Percentiles rank a stretch among this genome's conserved stretches.
phyloP scores from a whole-genome alignment of 2,113 vertebrate genomes.

The Cyprinodon tularosa region DNA sequence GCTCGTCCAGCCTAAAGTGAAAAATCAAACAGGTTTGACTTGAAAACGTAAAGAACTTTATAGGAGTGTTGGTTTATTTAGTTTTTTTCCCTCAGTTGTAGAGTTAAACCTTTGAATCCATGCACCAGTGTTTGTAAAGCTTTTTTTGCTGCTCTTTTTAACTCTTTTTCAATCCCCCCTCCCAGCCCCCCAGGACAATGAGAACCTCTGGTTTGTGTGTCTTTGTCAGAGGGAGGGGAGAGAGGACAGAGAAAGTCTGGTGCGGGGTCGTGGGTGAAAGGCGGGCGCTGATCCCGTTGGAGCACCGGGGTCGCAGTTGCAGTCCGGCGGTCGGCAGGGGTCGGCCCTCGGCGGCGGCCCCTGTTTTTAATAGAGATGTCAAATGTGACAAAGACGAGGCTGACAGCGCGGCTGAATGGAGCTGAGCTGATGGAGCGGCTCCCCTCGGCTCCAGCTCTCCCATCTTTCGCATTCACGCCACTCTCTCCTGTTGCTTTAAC shows the following conservation, averaged over 20 bases:
- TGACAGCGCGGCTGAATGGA: slow-evolving; percentile 80
- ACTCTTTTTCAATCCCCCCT: slow-evolving; percentile 7
- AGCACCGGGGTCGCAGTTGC: slow-evolving; percentile 70
- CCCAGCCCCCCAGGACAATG: slow-evolving; percentile 58
- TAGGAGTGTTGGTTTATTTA: neutral
- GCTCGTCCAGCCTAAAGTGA: neutral
- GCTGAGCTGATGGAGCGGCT: slow-evolving; percentile 59
- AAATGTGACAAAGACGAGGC: slow-evolving; percentile 80
- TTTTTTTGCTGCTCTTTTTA: slow-evolving; percentile 59
- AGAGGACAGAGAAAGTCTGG: slow-evolving; percentile 57
- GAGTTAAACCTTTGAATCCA: slow-evolving; percentile 4
- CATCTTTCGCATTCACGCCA: slow-evolving; percentile 52
- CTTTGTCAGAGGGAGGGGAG: slow-evolving; percentile 32
- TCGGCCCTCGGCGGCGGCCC: slow-evolving; percentile 63
- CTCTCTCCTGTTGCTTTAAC: slow-evolving; percentile 48
- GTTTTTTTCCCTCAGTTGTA: neutral
- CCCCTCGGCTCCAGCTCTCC: slow-evolving; percentile 31
- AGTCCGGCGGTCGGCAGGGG: slow-evolving; percentile 52
- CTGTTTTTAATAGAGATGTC: slow-evolving; percentile 82
- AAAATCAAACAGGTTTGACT: neutral
- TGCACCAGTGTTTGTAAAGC: slow-evolving; percentile 10
- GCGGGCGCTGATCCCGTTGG: slow-evolving; percentile 57
- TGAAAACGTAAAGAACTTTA: neutral
- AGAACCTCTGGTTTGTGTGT: slow-evolving; percentile 61
- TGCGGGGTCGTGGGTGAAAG: slow-evolving; percentile 69